Percentiles rank a stretch among this genome's conserved stretches.
phyloP scores from a whole-genome alignment of 2,888 invertebrate species.

The Tethea ocularis region DNA sequence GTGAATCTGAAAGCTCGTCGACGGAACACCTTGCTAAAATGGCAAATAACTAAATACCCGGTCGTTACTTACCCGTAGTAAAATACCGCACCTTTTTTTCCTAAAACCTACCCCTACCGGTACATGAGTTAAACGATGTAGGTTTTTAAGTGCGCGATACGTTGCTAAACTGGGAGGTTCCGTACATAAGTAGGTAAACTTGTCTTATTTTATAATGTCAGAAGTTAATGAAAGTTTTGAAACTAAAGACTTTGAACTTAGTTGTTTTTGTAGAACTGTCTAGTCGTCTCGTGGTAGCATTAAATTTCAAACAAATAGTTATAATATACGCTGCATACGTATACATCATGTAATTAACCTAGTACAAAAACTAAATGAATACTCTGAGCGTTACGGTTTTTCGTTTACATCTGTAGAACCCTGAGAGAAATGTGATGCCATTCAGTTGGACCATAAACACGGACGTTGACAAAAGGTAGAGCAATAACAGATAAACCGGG shows the following conservation, averaged over 20 bases:
- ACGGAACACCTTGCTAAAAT: not conserved
- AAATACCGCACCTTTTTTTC: constrained; percentile 5
- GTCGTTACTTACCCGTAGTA: not conserved
- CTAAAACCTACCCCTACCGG: not conserved
- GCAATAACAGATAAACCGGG: constrained; percentile 13
- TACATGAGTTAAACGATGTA: not conserved
- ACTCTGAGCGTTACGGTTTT: not conserved
- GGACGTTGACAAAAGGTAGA: constrained; percentile 13
- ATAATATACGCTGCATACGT: no score
- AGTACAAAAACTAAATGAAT: not conserved
- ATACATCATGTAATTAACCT: not conserved
- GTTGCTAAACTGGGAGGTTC: not conserved
- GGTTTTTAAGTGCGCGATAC: not conserved
- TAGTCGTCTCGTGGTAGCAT: no score
- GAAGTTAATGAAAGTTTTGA: not conserved
- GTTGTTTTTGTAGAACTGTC: no score
- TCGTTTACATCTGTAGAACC: not conserved
- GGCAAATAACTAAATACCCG: not conserved
- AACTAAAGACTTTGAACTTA: not conserved
- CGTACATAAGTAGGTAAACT: not conserved
- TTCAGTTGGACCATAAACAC: constrained; percentile 10
- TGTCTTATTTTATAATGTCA: not conserved
- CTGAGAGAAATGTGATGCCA: constrained; percentile 2
- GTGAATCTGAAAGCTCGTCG: not conserved
- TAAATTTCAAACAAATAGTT: no score